Evolutionary conservation across 2,888 invertebrate genomes (phyloP), one percentile per base, ranked within the genome.

Genomic region (Phytoseiulus persimilis): DNA sequence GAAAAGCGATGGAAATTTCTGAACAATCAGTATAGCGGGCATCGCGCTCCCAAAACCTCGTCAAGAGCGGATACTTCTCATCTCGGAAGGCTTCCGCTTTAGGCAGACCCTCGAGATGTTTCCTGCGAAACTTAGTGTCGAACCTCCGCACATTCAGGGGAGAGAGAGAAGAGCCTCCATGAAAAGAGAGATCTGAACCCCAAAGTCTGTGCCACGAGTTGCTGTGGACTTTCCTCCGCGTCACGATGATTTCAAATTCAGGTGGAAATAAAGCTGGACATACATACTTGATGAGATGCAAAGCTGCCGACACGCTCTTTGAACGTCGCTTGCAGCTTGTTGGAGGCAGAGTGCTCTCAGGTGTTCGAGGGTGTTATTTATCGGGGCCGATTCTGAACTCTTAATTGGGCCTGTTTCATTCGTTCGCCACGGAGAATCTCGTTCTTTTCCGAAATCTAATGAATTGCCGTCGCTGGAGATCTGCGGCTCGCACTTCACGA

Each of bases 271-370:
- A 14, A 65, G 65, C 18, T 18, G 65, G 18, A 65, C 65, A 65
- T 65, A 65, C 65, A 65, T 65, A 65, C 65, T 65, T 65, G 65
- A 65, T 65, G 65, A 65, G 65, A 65, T 65, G 65, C 65, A 65
- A 65, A 65, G 65, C 65, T 65, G 65, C 18, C 65, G 65, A 65
- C 65, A 65, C 65, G 65, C 65, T 65, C 65, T 65, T 65, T 65
- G 65, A 65, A 65, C 65, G 65, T 65, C 65, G 65, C 65, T 18
- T 1, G 65, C 65, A 23, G 65, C 65, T 65, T 65, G 65, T 65
- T 65, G 65, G 18, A 65, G 65, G 65, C 65, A 65, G 65, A 65
- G 65, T 65, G 65, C 65, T 65, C 65, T 65, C 28, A 65, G 65
- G 65, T 65, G 65, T 65, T 65, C 65, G 65, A 65, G 65, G 18